A percentile compares a stretch with the other conserved stretches of the same genome.
phyloP scores from a whole-genome alignment of 2,888 invertebrate species.

The Hemaris fuciformis region DNA sequence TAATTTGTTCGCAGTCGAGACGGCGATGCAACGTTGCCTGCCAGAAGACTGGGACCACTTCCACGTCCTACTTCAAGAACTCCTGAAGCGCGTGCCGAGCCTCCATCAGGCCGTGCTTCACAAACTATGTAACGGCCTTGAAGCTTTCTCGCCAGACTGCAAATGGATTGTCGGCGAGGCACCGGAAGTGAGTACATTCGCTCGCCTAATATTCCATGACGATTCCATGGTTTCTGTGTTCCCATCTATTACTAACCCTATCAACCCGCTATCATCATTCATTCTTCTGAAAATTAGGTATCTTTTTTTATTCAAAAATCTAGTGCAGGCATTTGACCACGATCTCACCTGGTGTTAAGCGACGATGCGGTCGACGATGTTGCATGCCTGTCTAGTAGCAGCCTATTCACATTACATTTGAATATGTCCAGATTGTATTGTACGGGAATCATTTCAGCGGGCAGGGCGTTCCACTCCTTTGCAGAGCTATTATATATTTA shows the following conservation, averaged over 20 bases:
- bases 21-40: constrained; percentile 84
- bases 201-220: not conserved
- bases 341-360: too few species aligned
- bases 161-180: constrained; percentile 97
- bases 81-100: constrained; percentile 91
- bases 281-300: not conserved
- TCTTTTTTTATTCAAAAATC: too few species aligned
- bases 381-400: too few species aligned
- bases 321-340: too few species aligned
- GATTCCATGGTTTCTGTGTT: too few species aligned
- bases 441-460: too few species aligned
- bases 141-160: constrained; percentile 98
- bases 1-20: constrained; percentile 58
- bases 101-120: constrained; percentile 89
- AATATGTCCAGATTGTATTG: too few species aligned
- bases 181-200: constrained; percentile 85
- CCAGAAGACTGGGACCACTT: constrained; percentile 99
- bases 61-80: constrained; percentile 91
- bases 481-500: too few species aligned
- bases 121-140: constrained; percentile 92
- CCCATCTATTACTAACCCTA: too few species aligned
- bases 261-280: not conserved
- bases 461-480: too few species aligned
- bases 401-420: too few species aligned
- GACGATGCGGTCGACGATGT: too few species aligned